Evolutionary conservation across 2,888 invertebrate species (phyloP), one percentile per base, ranked within the genome.

Genomic region (Agrotis exclamationis): DNA sequence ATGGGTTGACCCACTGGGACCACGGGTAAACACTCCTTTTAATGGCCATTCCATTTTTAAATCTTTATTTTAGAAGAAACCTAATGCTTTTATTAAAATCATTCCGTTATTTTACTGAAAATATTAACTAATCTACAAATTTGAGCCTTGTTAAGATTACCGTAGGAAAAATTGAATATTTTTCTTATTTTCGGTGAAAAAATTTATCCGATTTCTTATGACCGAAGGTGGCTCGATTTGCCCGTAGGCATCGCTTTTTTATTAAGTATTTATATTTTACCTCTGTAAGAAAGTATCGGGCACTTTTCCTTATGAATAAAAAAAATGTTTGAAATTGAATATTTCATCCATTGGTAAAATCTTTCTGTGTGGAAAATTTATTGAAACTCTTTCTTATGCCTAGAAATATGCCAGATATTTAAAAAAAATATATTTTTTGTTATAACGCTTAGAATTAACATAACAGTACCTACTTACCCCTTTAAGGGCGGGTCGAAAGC

Each of bases 191-290:
- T 20, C 9, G 1, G 3, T 18, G n/a, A 45, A 20, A 53, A 24
- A 14, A 70, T 20, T 18, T 51, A 28, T 44, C 14, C 13, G 2
- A 63, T 59, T 45, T 53, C 58, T 75, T 58, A 63, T 59, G 53
- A 50, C 20, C 20, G 20, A n/a, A 51, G n/a, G 3, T 58, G 68
- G 18, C 22, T 75, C 33, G 28, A 44, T 47, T 59, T 60, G 39
- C 48, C 39, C 22, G 13, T 60, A 14, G 48, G 66, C 63, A 59
- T 79, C 75, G 79, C 76, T 80, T 74, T 78, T 56, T 53, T 74
- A 76, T 76, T 83, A 82, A 77, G 70, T 84, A 84, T 84, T 84
- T 84, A 84, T 84, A 54, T 75, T 79, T 70, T 67, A 60, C 14
- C 14, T 57, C 11, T 60, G 2, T 82, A 74, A 58, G 70, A 48